Conservation (phyloP, 1,140 invertebrate species). For the Nilaparvata lugens region DNA sequence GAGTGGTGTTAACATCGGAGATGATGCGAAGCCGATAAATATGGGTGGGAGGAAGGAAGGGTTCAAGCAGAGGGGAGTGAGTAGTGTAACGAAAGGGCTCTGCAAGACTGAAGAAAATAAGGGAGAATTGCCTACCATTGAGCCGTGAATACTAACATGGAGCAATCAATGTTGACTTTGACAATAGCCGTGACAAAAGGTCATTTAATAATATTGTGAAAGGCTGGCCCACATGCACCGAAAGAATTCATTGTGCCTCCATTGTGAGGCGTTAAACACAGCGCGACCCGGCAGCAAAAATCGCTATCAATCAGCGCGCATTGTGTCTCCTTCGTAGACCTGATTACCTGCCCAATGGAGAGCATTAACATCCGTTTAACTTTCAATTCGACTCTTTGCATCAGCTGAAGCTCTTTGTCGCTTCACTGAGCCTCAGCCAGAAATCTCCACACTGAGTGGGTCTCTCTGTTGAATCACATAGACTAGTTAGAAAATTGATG, state of each 20-base stretch:
- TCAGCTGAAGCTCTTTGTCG: neutral
- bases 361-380: conserved; percentile 1
- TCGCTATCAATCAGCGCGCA: neutral
- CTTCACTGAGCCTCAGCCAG: too few relatives aligned
- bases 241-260: neutral
- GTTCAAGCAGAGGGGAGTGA: neutral
- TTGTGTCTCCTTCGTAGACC: neutral
- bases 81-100: neutral
- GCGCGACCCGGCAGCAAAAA: neutral
- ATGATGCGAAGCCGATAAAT: neutral
- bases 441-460: too few relatives aligned
- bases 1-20: too few relatives aligned
- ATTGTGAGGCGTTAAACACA: neutral
- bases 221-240: neutral
- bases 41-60: neutral
- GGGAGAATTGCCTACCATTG: neutral
- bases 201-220: conserved; percentile 4
- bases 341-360: neutral
- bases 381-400: neutral
- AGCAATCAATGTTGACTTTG: conserved; percentile 1
- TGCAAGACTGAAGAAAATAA: neutral
- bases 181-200: conserved; percentile 1
- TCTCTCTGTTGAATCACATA: too few relatives aligned
- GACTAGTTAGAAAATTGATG: too few relatives aligned
- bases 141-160: neutral